Evolutionary conservation across 2,888 invertebrate genomes (phyloP).

Genomic region (Melanophora roralis): DNA sequence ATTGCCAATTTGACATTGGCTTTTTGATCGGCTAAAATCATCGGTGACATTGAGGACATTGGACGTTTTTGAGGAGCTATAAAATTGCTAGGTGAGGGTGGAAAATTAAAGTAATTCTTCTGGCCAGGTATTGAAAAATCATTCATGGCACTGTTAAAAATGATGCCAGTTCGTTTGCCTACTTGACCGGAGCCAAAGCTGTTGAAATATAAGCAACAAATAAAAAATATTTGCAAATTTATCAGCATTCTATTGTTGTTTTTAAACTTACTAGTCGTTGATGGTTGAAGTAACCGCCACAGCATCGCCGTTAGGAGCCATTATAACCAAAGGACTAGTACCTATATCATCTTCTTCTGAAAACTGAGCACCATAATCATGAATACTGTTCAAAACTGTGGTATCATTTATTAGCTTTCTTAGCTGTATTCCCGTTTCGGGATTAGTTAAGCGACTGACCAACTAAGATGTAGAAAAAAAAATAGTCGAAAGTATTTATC

Average conservation of each 20-base stretch:
- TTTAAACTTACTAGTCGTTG: conserved; percentile 84
- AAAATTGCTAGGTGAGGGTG: conserved; percentile 88
- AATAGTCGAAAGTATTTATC: no score
- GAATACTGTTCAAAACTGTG: conserved; percentile 81
- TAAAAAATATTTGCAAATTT: neutral
- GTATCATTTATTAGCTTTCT: conserved; percentile 83
- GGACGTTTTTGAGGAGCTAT: conserved; percentile 89
- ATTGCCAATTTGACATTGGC: conserved; percentile 82
- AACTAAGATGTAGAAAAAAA: conserved; percentile 60
- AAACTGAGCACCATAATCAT: conserved; percentile 84
- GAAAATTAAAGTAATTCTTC: conserved; percentile 85
- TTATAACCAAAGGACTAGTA: conserved; percentile 92
- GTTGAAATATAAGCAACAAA: neutral
- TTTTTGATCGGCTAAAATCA: conserved; percentile 83
- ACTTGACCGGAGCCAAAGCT: conserved; percentile 91
- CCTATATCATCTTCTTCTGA: conserved; percentile 81
- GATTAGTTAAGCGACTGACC: conserved; percentile 71
- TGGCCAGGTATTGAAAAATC: conserved; percentile 90
- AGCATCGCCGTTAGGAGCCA: conserved; percentile 92
- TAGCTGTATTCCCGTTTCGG: conserved; percentile 78
- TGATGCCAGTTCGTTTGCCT: conserved; percentile 89
- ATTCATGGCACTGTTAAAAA: conserved; percentile 97
- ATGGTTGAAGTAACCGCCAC: conserved; percentile 94
- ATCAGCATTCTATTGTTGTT: neutral
- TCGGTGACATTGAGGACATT: conserved; percentile 93